Evolutionary conservation across 2,888 invertebrate genomes (phyloP), one percentile per base, ranked within the genome.

Genomic region (Lochmaea crataegi): DNA sequence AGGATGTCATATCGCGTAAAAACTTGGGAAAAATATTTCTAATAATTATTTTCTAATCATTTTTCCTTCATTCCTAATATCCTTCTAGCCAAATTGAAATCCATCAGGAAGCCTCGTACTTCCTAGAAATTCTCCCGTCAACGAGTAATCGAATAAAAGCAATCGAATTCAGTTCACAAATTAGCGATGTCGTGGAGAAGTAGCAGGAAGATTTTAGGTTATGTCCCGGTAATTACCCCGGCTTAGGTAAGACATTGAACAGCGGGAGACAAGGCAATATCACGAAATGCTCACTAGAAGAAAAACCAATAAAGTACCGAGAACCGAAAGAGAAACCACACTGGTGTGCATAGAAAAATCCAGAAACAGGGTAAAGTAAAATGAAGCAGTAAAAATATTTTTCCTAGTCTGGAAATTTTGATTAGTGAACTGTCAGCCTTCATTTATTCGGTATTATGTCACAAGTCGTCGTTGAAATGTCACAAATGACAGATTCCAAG

Each of bases 301-400:
- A 61, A 32, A 32, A 75, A 75, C 85, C 84, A 86, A 85, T 86
- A 85, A 86, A 85, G 84, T 84, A 84, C 84, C 83, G 82, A 82
- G 80, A 77, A 38, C 32, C 66, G 56, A 14, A 53, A 66, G 48
- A 51, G 41, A 63, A 63, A 56, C 38, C 14, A 32, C 51, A 53
- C 32, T n/a, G 65, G 51, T 38, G 56, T 53, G 42, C 26, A 12
- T n/a, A 14, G 6, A 14, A 58, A 32, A 58, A 58, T 32, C 14
- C 10, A 26, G 1, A 26, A 56, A 18, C 56, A 58, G 58, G 58
- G n/a, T 32, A 14, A 32, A 26, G 22, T 32, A 32, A 32, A 32
- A 32, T 32, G 2, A 32, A 32, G 32, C 5, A 5, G 32, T 4
- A 4, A 32, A 32, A 4, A 5, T 2, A 32, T 32, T 5, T 32